Evolutionary conservation across 2,797 vertebrate genomes (phyloP), one percentile per base, ranked within the genome.

Genomic region (Tolypeutes matacus): DNA sequence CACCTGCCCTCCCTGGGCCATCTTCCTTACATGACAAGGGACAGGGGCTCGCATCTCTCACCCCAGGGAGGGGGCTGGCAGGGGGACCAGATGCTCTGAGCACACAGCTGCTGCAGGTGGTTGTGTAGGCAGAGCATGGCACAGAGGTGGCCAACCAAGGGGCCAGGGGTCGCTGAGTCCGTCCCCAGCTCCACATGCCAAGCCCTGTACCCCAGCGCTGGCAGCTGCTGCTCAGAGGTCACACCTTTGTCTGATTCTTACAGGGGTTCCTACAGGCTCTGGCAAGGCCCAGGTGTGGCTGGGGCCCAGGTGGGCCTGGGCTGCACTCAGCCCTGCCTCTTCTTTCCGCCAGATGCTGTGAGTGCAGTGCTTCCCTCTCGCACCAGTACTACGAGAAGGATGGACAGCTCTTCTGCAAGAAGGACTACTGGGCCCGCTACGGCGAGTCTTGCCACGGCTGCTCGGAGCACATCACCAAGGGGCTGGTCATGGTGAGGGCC

Each of bases 311-410:
- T 17, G 29, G 46, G n/a, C 29, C 10, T 5, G 8, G 13, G 29
- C 75, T 9, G 23, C 13, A 5, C 62, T 96, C 29, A 96, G 49
- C 34, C 46, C 42, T 34, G 0, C 0, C 75, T 14, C 42, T 23
- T 88, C 27, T 56, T 2, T 20, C 2, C 31, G 3, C 0, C 97
- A 99, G 99, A 98, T 99, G 99, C 97, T 99, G 99, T 23, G 99
- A 99, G 80, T 99, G 99, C 25, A 98, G 99, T 7, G 97, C 98
- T 23, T 99, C 99, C 7, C 98, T 99, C 89, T 99, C 99, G 17
- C 99, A 99, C 98, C 99, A 99, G 98, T 99, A 99, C 98, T 99
- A 99, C 14, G 99, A 99, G 98, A 99, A 99, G 98, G 99, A 99
- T 97, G 99, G 99, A 11, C 99, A 97, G 67, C 99, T 99, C 64